Evolutionary conservation across 1,140 invertebrate genomes (phyloP).

Genomic region (Brachionus paranguensis): DNA sequence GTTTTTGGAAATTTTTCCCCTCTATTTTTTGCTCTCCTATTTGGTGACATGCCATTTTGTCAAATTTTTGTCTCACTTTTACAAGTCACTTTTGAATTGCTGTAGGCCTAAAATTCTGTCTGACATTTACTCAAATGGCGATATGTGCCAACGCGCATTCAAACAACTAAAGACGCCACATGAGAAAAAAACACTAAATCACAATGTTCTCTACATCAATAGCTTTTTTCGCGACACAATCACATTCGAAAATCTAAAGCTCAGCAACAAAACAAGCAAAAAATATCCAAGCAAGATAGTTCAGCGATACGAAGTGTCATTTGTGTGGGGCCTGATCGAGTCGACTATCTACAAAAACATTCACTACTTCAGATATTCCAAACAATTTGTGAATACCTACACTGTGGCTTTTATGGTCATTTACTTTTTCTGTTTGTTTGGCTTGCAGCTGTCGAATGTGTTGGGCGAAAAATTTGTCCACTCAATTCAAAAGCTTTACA

Average conservation of each 20-base stretch:
- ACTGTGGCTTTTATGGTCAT: slow-evolving; percentile 37
- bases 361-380: slow-evolving; percentile 28
- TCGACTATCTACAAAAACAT: neutral
- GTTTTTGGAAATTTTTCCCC: slow-evolving; percentile 5
- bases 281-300: neutral
- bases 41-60: neutral
- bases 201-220: neutral
- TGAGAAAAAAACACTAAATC: neutral
- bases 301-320: neutral
- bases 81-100: neutral
- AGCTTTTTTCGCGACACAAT: neutral
- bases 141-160: neutral
- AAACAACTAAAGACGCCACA: neutral
- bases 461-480: neutral
- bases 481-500: neutral
- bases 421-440: slow-evolving; percentile 25
- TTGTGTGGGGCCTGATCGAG: neutral
- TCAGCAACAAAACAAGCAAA: neutral
- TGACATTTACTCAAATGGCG: neutral
- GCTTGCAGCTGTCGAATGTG: neutral
- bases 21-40: slow-evolving; percentile 18
- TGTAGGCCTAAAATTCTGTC: neutral
- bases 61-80: neutral
- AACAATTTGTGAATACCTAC: slow-evolving; percentile 33
- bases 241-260: neutral